phyloP scores from a whole-genome alignment of 2,797 vertebrate genomes.

The Tapera naevia region DNA sequence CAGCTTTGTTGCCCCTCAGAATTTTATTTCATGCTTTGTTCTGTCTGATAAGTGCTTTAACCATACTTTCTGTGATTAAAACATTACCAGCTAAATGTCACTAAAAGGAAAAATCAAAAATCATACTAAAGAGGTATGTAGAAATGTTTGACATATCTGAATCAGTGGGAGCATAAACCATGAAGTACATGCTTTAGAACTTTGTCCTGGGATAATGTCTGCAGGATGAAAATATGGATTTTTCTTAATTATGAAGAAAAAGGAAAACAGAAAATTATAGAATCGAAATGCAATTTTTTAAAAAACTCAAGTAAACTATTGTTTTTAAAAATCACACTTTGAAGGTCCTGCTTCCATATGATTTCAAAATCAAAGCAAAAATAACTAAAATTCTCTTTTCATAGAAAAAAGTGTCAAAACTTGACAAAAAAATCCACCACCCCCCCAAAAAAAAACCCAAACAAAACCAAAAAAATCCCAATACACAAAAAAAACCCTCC shows the following conservation, averaged over 20 bases:
- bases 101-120: neutral
- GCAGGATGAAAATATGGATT: neutral
- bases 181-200: neutral
- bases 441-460: neutral
- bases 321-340: neutral
- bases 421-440: neutral
- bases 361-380: neutral
- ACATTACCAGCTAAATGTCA: neutral
- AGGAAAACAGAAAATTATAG: neutral
- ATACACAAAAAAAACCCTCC: no score
- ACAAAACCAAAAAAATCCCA: no score
- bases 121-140: neutral
- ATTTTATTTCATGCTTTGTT: neutral
- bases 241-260: neutral
- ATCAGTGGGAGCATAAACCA: neutral
- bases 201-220: neutral
- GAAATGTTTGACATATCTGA: neutral
- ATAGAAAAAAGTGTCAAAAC: neutral
- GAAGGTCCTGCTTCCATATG: neutral
- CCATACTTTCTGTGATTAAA: neutral
- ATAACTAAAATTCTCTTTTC: neutral
- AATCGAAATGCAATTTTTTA: neutral
- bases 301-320: neutral
- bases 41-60: neutral
- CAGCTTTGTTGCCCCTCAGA: neutral